A percentile compares a stretch with the other conserved stretches of the same genome.
Evolutionary conservation across 2,797 vertebrate species (phyloP).

Genomic region (Hozukius guyotensis): DNA sequence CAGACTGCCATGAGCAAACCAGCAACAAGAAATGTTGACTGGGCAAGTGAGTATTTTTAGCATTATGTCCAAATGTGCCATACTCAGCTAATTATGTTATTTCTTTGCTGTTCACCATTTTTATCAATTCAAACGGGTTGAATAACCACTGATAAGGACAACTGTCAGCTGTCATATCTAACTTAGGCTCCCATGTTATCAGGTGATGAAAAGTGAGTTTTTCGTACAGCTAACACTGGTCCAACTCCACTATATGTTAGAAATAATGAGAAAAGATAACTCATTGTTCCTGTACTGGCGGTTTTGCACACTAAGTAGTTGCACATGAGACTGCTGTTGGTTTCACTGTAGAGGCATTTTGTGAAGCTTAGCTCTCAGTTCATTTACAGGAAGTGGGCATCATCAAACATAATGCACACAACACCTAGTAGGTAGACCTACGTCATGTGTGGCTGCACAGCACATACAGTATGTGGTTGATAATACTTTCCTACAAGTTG

Average conservation of each 20-base stretch:
- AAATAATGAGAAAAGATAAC: neutral
- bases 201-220: neutral
- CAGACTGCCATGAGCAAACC: neutral
- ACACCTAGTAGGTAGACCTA: neutral
- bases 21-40: neutral
- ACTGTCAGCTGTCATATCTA: neutral
- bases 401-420: neutral
- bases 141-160: neutral
- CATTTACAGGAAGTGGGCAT: conserved; percentile 36
- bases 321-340: neutral
- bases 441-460: neutral
- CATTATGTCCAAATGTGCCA: neutral
- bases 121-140: neutral
- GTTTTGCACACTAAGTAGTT: neutral
- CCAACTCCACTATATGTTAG: neutral
- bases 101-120: neutral
- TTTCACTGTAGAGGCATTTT: neutral
- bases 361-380: neutral
- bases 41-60: neutral
- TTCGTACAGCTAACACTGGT: neutral
- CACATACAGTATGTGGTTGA: neutral
- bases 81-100: neutral
- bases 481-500: neutral
- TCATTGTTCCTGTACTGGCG: neutral
- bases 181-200: neutral